Evolutionary conservation across 2,113 vertebrate species (phyloP), one percentile per base, ranked within the genome.

Genomic region (Aspiorhynchus laticeps): DNA sequence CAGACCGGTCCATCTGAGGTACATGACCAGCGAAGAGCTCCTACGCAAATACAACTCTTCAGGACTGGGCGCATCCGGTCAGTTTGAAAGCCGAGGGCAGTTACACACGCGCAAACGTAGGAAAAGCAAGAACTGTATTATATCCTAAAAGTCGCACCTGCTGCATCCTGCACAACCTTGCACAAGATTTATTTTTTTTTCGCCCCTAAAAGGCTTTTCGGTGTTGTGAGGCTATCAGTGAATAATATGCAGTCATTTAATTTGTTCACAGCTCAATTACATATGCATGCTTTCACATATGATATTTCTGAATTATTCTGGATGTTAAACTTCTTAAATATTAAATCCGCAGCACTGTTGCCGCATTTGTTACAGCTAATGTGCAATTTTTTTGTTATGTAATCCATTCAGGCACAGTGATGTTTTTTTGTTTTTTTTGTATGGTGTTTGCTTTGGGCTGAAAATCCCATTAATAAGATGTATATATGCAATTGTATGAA

Each of bases 41-140:
- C 95, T 98, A 86, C 97, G 98, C 91, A 99, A 98, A 88, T 99
- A 97, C 43, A 96, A 94, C 92, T 95, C 95, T 0, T 92, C 96
- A 0, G 94, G 94, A 21, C 89, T 93, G 41, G 96, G 95, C 76
- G 96, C 96, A 87, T 93, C 97, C 56, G 96, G 95, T 92, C 96
- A 95, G 0, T 79, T 96, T 80, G 92, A 95, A 0, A 93, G 95
- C 90, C 89, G 96, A 38, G 97, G 96, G 92, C 97, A 98, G 93
- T 90, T 98, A 88, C 97, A 98, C 91, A 96, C 96, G 86, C 95
- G 97, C 91, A 99, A 98, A 91, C 97, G 97, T 90, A 95, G 98
- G 86, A 99, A 99, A 95, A 98, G 97, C 96, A 99, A 99, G 94
- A 99, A 99, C 95, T 99, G 98, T 89, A 97, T 97, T 63, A 98